A percentile compares a stretch with the other conserved stretches of the same genome.
Conservation (phyloP, 2,888 invertebrate species). For the Psylliodes chrysocephalus region DNA sequence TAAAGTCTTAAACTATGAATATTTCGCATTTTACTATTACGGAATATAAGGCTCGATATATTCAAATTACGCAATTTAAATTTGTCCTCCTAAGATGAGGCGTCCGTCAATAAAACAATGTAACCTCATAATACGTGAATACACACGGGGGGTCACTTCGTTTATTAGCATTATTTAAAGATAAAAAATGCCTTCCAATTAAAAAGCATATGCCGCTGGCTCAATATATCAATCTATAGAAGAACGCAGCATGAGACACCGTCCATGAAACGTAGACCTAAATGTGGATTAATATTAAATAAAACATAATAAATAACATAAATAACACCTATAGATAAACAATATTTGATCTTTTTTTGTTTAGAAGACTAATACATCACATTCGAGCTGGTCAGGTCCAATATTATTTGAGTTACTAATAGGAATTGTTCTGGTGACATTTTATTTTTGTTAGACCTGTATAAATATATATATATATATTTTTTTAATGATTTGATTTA, state of each 20-base stretch:
- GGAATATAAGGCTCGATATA: slow-evolving; percentile 58
- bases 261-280: slow-evolving; percentile 56
- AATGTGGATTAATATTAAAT: slow-evolving; percentile 60
- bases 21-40: slow-evolving; percentile 34
- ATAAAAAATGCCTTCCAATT: slow-evolving; percentile 65
- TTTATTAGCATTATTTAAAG: slow-evolving; percentile 64
- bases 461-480: too few species aligned
- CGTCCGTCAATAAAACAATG: slow-evolving; percentile 53
- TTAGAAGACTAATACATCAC: not conserved
- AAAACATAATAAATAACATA: slow-evolving; percentile 58
- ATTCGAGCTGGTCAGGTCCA: not conserved
- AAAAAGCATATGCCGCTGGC: slow-evolving; percentile 63
- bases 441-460: too few species aligned
- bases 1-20: too few species aligned
- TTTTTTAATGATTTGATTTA: too few species aligned
- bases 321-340: slow-evolving; percentile 45
- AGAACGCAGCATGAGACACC: slow-evolving; percentile 61
- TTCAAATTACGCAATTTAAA: not conserved
- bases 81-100: not conserved
- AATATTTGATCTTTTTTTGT: slow-evolving; percentile 39
- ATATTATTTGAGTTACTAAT: not conserved
- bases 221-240: slow-evolving; percentile 64
- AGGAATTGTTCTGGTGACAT: not conserved
- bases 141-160: slow-evolving; percentile 58
- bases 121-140: slow-evolving; percentile 56